Conservation (phyloP, 2,113 vertebrate genomes). For the Microtus montanus region DNA sequence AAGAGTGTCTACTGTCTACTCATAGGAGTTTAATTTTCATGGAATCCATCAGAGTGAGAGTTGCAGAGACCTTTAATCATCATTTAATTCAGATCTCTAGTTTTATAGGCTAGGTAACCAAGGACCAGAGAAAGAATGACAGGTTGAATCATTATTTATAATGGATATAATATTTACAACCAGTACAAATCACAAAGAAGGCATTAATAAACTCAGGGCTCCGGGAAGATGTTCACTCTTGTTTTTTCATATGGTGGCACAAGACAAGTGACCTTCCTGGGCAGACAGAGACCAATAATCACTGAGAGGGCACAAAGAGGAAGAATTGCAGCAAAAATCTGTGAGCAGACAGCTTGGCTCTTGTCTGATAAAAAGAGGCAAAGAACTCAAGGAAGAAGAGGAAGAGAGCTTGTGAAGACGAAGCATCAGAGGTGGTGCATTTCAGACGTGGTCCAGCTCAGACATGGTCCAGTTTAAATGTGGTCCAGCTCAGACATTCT, state of each 20-base stretch:
- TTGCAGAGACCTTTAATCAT: slow-evolving; percentile 56
- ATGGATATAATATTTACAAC: slow-evolving; percentile 72
- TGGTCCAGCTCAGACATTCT: no score
- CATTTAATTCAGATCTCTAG: slow-evolving; percentile 59
- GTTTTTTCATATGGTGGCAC: slow-evolving; percentile 19
- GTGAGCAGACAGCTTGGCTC: neutral
- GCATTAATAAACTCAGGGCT: slow-evolving; percentile 61
- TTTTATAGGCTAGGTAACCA: slow-evolving; percentile 71
- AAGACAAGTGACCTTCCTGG: slow-evolving; percentile 57
- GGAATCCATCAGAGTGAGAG: slow-evolving; percentile 13
- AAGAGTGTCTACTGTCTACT: neutral
- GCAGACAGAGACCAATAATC: neutral
- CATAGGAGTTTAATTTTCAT: slow-evolving; percentile 55
- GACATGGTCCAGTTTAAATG: neutral
- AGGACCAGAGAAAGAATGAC: slow-evolving; percentile 63
- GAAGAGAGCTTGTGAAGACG: neutral
- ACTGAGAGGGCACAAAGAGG: neutral
- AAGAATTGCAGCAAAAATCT: neutral
- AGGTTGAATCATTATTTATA: slow-evolving; percentile 65
- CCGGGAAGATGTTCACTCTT: slow-evolving; percentile 6
- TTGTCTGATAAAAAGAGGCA: neutral
- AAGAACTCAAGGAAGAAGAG: neutral
- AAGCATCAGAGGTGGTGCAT: neutral
- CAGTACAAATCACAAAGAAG: slow-evolving; percentile 71
- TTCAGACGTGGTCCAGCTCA: no score